Conservation (phyloP, 2,888 invertebrate species). For the Andrena fulva region DNA sequence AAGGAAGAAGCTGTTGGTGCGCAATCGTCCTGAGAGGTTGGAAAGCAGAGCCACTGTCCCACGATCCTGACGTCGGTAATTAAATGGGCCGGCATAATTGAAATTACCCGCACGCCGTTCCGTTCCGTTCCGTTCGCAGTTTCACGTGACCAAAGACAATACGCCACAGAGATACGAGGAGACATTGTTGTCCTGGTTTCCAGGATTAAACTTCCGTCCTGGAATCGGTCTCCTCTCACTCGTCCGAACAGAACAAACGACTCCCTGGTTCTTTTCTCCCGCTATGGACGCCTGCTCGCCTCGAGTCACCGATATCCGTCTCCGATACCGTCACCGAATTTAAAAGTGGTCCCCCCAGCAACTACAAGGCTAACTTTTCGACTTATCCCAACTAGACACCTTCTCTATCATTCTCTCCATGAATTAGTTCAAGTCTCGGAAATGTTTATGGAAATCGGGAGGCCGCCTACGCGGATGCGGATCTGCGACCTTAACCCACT, state of each 20-base stretch:
- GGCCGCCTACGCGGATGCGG: constrained; percentile 66
- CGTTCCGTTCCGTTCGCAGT: constrained; percentile 30
- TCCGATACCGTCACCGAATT: not conserved
- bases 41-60: constrained; percentile 1
- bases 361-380: no score
- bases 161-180: constrained; percentile 31
- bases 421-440: constrained; percentile 46
- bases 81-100: constrained; percentile 54
- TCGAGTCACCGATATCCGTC: not conserved
- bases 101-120: constrained; percentile 44
- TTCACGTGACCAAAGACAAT: constrained; percentile 57
- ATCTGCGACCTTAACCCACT: constrained; percentile 75
- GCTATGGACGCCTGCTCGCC: no score
- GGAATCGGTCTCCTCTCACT: constrained; percentile 23
- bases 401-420: not conserved
- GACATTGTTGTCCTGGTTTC: constrained; percentile 57
- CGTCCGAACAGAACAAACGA: not conserved
- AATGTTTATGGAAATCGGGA: constrained; percentile 71
- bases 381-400: not conserved
- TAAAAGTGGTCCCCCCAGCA: not conserved
- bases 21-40: constrained; percentile 10
- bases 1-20: constrained; percentile 6
- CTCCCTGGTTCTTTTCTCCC: not conserved
- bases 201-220: constrained; percentile 64
- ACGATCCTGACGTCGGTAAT: constrained; percentile 49